A percentile compares a stretch with the other conserved stretches of the same genome.
Evolutionary conservation across 1,140 invertebrate genomes (phyloP).

Genomic region (Lasaia peninsularis): DNA sequence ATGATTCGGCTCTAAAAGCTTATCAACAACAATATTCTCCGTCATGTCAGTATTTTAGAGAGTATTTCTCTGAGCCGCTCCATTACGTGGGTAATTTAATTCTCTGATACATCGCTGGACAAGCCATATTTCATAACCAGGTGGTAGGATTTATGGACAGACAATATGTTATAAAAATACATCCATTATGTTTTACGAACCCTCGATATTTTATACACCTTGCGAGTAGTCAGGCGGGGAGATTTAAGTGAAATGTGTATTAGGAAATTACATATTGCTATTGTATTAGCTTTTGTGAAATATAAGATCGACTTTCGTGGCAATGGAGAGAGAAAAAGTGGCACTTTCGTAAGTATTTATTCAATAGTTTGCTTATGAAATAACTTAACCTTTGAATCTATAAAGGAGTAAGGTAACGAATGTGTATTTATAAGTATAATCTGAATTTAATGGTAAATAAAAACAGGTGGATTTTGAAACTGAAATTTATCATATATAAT

Average conservation of each 20-base stretch:
- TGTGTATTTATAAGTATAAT: too few relatives aligned
- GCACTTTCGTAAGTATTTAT: too few relatives aligned
- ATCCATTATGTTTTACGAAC: conserved; percentile 49
- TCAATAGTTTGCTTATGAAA: too few relatives aligned
- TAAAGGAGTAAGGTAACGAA: too few relatives aligned
- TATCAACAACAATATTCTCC: not conserved
- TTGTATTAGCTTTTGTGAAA: too few relatives aligned
- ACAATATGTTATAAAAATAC: conserved; percentile 66
- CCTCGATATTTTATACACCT: conserved; percentile 14
- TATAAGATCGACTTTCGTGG: too few relatives aligned
- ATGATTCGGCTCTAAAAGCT: not conserved
- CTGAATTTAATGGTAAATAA: too few relatives aligned
- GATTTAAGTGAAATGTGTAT: not conserved
- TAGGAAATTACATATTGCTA: too few relatives aligned
- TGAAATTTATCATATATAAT: too few relatives aligned
- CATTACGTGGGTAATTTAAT: conserved; percentile 43
- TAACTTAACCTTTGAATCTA: too few relatives aligned
- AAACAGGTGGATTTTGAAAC: too few relatives aligned
- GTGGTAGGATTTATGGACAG: conserved; percentile 51
- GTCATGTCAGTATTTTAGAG: conserved; percentile 1
- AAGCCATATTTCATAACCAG: conserved; percentile 55
- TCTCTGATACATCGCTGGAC: conserved; percentile 42
- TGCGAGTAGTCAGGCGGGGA: not conserved
- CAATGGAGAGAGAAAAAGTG: too few relatives aligned
- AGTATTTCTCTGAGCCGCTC: conserved; percentile 10